A percentile compares a stretch with the other conserved stretches of the same genome.
phyloP scores from a whole-genome alignment of 2,797 vertebrate species.

The Chiroxiphia lanceolata region DNA sequence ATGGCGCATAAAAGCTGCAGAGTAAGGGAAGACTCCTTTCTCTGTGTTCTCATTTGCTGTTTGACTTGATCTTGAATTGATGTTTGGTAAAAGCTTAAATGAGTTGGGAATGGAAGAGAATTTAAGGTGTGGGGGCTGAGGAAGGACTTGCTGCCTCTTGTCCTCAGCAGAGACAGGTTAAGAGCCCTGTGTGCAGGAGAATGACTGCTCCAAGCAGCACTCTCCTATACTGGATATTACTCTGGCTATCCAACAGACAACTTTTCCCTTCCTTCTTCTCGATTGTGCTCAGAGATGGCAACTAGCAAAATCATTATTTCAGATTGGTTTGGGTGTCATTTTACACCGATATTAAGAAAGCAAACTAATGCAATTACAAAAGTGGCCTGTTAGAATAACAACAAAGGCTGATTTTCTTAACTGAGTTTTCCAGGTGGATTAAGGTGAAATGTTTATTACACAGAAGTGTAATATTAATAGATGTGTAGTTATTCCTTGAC shows the following conservation, averaged over 20 bases:
- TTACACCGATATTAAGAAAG: background rate
- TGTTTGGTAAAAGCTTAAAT: background rate
- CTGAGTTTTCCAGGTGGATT: background rate
- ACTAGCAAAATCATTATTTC: background rate
- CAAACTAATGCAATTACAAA: background rate
- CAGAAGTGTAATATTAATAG: background rate
- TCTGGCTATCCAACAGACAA: background rate
- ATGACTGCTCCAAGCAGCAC: background rate
- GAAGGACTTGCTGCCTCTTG: background rate
- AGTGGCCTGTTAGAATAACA: background rate
- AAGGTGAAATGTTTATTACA: background rate
- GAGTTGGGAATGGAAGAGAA: background rate
- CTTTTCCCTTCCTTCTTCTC: background rate
- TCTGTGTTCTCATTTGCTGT: background rate
- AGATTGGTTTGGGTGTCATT: background rate
- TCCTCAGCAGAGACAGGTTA: background rate
- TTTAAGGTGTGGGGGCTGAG: rapidly evolving
- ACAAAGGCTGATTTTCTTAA: background rate
- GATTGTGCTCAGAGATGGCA: background rate
- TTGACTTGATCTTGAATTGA: background rate
- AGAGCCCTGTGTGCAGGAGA: background rate
- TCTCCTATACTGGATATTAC: background rate
- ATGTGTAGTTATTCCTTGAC: background rate
- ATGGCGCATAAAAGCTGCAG: slow-evolving; percentile 1
- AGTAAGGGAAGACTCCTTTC: background rate